phyloP scores from a whole-genome alignment of 2,797 vertebrate genomes.

The Limosa lapponica region DNA sequence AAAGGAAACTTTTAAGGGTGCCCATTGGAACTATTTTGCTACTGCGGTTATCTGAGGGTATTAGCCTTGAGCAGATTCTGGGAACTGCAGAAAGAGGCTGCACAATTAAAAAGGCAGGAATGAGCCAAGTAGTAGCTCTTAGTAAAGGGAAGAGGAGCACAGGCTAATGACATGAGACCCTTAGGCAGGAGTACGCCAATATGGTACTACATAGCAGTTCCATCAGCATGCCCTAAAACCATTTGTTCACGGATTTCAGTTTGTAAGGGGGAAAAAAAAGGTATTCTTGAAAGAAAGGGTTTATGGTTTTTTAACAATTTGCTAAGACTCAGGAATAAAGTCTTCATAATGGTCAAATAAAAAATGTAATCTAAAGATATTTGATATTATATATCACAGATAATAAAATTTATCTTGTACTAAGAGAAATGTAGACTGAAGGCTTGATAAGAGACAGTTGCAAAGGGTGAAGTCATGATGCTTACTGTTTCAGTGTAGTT shows the following conservation, averaged over 20 bases:
- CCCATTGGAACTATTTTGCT: conserved; percentile 36
- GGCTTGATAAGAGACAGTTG: background rate
- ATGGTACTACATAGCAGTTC: background rate
- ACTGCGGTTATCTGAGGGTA: background rate
- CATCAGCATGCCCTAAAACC: background rate
- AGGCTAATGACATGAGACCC: conserved; percentile 16
- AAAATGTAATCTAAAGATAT: background rate
- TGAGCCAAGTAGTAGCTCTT: background rate
- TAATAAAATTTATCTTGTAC: background rate
- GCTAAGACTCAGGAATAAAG: background rate
- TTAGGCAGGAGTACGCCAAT: background rate
- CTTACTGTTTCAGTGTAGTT: background rate
- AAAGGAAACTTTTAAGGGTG: conserved; percentile 60
- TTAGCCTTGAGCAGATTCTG: conserved; percentile 39
- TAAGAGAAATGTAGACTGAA: background rate
- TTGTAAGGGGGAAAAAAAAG: background rate
- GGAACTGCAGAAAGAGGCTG: background rate
- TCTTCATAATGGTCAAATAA: background rate
- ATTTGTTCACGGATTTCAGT: background rate
- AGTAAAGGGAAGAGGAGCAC: background rate
- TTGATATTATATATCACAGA: background rate
- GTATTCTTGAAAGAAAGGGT: background rate
- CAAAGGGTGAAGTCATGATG: background rate
- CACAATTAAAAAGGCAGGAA: conserved; percentile 35
- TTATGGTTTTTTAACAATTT: background rate